phyloP scores from a whole-genome alignment of 2,797 vertebrate genomes.

The Telmatherina bonti region DNA sequence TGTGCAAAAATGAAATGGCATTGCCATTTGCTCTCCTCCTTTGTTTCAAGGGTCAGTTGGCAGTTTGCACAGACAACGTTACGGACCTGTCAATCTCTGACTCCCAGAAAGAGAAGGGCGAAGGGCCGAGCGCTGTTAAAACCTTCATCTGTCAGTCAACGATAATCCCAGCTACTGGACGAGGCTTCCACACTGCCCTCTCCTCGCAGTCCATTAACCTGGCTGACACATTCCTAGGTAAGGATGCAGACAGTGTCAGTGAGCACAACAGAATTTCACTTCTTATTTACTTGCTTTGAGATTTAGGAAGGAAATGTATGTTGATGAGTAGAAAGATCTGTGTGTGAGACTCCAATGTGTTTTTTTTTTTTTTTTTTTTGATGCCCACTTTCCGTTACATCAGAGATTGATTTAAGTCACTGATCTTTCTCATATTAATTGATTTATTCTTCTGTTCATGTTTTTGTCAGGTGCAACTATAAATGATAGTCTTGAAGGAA shows the following conservation, averaged over 20 bases:
- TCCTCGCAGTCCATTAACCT: slow-evolving; percentile 96
- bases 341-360: background rate
- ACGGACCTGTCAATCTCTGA: slow-evolving; percentile 90
- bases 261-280: background rate
- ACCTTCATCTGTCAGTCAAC: slow-evolving; percentile 97
- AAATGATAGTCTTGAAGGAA: slow-evolving; percentile 83
- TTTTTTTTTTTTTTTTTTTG: slow-evolving; percentile 1
- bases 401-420: background rate
- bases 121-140: slow-evolving; percentile 87
- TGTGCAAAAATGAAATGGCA: background rate
- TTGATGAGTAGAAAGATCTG: background rate
- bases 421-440: background rate
- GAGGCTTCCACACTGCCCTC: slow-evolving; percentile 92
- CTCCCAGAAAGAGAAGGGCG: slow-evolving; percentile 86
- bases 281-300: background rate
- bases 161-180: slow-evolving; percentile 94
- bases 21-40: background rate
- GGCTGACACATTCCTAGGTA: slow-evolving; percentile 94
- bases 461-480: slow-evolving; percentile 87
- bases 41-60: slow-evolving; percentile 88
- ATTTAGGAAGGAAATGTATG: background rate
- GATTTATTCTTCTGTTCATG: background rate
- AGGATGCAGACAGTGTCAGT: slow-evolving; percentile 21
- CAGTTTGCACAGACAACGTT: slow-evolving; percentile 93
- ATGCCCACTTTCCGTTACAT: background rate